Conservation (phyloP, 2,113 vertebrate species). For the Clarias macrocephalus region DNA sequence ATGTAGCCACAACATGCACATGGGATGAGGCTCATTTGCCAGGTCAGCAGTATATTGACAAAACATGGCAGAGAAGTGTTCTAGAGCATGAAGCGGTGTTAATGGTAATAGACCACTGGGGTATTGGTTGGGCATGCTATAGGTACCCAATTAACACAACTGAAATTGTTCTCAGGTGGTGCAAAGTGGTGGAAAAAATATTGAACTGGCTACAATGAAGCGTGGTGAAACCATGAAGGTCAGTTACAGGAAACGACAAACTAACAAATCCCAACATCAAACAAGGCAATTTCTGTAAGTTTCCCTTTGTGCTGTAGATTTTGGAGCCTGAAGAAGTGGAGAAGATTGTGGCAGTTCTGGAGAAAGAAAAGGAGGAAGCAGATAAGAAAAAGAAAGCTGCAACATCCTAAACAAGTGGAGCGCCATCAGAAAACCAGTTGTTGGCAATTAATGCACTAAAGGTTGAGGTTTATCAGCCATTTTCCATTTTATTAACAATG, state of each 20-base stretch:
- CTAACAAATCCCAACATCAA: background rate
- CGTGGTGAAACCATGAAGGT: slow-evolving; percentile 81
- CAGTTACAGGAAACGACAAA: background rate
- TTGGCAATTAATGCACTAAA: background rate
- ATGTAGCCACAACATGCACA: background rate
- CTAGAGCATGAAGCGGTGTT: background rate
- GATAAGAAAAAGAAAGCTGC: slow-evolving; percentile 83
- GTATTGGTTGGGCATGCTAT: background rate
- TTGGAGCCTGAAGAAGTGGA: slow-evolving; percentile 83
- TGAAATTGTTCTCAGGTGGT: slow-evolving; percentile 71
- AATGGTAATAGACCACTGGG: background rate
- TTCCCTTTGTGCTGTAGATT: slow-evolving; percentile 65
- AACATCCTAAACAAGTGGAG: background rate
- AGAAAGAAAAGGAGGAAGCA: slow-evolving; percentile 85
- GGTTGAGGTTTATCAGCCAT: slow-evolving; percentile 13
- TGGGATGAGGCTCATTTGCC: background rate
- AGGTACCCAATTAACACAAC: background rate
- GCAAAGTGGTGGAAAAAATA: slow-evolving; percentile 70
- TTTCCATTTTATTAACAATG: slow-evolving; percentile 53
- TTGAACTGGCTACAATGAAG: slow-evolving; percentile 74
- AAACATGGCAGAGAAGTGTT: background rate
- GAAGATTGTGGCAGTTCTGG: slow-evolving; percentile 81
- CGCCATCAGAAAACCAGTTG: background rate
- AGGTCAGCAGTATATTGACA: background rate
- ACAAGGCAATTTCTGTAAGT: background rate